These are phyloP conservation scores for Etia nguti DNA, from an alignment of 2,113 vertebrate species.

Conservation along the genomic window DNA sequence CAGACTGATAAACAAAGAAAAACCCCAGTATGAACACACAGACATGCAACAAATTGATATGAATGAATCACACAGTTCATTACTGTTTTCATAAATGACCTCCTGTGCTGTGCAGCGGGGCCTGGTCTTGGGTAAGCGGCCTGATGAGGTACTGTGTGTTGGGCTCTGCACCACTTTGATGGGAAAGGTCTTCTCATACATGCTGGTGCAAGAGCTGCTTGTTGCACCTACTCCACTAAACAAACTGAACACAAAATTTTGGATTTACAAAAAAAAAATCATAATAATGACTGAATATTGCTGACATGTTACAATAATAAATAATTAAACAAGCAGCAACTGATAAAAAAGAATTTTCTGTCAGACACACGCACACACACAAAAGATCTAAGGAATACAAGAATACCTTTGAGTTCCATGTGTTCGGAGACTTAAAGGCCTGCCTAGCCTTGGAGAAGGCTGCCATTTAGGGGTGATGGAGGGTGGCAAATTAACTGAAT, in stretches of 20 bases:
- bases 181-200: slow-evolving; percentile 76
- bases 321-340: background rate
- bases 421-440: slow-evolving; percentile 59
- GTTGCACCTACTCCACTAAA: slow-evolving; percentile 2
- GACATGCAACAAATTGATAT: background rate
- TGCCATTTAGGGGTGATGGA: slow-evolving; percentile 39
- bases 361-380: background rate
- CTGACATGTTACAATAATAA: background rate
- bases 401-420: slow-evolving; percentile 45
- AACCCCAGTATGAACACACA: background rate
- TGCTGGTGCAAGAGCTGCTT: slow-evolving; percentile 50
- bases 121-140: slow-evolving; percentile 14
- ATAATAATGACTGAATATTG: background rate
- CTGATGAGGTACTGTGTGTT: slow-evolving; percentile 54
- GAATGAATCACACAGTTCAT: background rate
- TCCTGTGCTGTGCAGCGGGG: slow-evolving; percentile 68
- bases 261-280: background rate
- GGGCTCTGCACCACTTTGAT: slow-evolving; percentile 71
- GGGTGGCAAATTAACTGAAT: slow-evolving; percentile 47
- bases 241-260: slow-evolving; percentile 1
- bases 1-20: slow-evolving; percentile 69
- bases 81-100: slow-evolving; percentile 40
- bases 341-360: background rate
- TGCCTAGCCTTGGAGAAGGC: slow-evolving; percentile 64
- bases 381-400: slow-evolving; percentile 1